phyloP scores from a whole-genome alignment of 2,888 invertebrate species.

The Saturnia japonica region DNA sequence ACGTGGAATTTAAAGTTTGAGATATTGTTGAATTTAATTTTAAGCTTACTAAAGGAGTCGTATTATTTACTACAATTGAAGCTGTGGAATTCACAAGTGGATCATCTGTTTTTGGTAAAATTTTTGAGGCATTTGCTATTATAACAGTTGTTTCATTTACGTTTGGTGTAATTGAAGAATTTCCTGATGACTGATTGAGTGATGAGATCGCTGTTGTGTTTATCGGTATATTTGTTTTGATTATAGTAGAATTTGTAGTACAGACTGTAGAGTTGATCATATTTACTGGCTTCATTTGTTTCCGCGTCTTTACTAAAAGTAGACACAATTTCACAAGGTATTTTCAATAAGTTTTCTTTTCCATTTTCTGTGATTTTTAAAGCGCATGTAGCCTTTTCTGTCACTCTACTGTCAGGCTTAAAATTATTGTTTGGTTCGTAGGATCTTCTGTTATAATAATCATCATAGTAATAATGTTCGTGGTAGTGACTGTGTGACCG shows the following conservation, averaged over 20 bases:
- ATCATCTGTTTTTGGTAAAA: background rate
- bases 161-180: conserved; percentile 18
- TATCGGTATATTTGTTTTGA: conserved; percentile 34
- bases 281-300: conserved; percentile 42
- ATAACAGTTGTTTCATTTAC: background rate
- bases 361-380: conserved; percentile 62
- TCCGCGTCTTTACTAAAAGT: conserved; percentile 59
- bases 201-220: conserved; percentile 9
- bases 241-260: conserved; percentile 49
- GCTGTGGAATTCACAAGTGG: background rate
- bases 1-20: background rate
- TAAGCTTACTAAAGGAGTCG: conserved; percentile 16
- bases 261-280: conserved; percentile 54
- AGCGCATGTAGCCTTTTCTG: conserved; percentile 56
- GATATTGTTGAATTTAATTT: conserved; percentile 9
- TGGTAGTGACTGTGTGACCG: conserved; percentile 63
- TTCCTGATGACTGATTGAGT: background rate
- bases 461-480: conserved; percentile 67
- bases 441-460: conserved; percentile 61
- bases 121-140: background rate
- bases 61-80: background rate
- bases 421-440: conserved; percentile 28
- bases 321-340: conserved; percentile 75
- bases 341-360: conserved; percentile 52
- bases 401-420: conserved; percentile 31